Evolutionary conservation across 2,113 vertebrate species (phyloP).

Genomic region (Dryoscopus gambensis): DNA sequence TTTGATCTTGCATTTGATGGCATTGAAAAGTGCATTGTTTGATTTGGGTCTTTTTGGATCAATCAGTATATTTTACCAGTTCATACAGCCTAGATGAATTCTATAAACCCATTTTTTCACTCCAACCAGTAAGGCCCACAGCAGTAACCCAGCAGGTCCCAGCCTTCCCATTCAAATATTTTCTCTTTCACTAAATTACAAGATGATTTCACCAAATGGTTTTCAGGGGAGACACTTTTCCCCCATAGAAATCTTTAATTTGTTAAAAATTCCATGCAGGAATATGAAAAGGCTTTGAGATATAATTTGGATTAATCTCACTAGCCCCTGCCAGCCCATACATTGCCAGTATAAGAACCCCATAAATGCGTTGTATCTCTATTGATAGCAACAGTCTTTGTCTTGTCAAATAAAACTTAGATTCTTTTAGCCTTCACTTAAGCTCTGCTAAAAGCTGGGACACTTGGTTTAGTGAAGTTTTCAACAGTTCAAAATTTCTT

Average conservation of each 20-base stretch:
- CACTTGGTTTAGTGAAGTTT: neutral
- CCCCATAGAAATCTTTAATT: neutral
- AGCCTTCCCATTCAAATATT: neutral
- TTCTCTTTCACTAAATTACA: neutral
- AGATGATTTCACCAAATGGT: accelerated
- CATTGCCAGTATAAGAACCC: neutral
- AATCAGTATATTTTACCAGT: neutral
- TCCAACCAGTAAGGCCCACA: too few species aligned
- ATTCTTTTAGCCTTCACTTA: neutral
- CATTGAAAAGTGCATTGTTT: neutral
- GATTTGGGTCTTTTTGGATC: neutral
- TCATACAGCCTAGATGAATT: neutral
- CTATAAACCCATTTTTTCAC: too few species aligned
- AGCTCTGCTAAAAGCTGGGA: neutral
- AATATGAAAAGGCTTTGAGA: neutral
- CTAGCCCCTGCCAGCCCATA: neutral
- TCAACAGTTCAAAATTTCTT: neutral
- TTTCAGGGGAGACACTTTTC: neutral
- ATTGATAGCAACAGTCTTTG: neutral
- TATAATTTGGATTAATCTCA: neutral
- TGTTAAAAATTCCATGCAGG: neutral
- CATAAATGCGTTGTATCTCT: neutral
- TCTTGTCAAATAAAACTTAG: neutral
- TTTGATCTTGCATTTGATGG: neutral
- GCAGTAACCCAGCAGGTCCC: neutral